Base-by-base conservation (phyloP, 2,888 invertebrate genomes). In the Mayetiola destructor region DNA sequence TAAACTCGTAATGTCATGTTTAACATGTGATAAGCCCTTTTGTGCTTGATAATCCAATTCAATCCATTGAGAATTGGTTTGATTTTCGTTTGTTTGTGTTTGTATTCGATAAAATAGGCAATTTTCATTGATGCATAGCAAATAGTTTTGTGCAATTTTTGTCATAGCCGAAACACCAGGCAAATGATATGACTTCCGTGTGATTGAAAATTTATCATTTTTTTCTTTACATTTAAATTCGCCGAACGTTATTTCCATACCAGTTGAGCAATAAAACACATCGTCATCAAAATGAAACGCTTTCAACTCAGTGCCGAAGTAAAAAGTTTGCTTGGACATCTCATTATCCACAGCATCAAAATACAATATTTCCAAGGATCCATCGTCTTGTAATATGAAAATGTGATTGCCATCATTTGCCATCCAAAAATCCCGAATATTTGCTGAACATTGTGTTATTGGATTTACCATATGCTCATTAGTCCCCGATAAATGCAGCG, bases 91-190 rank as follows among this genome's bases (percentile, higher is more conserved):
- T 32, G 6, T 6, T 21, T 56, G n/a, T 14, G 18, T 14, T 2
- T 29, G 12, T 10, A 56, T 32, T 40, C 10, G 18, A 32, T 32
- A 56, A 32, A 56, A 56, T 2, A n/a, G 23, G 4, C 40, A 23
- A 42, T 56, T 56, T 42, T 56, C 56, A 20, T 21, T 42, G 1
- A 56, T 29, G 12, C 56, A 56, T 9, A 56, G 18, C 12, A 14
- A 16, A 10, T 42, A 12, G 10, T 10, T 30, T 12, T 12, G 18
- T 29, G 18, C 18, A 29, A 56, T 20, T 12, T 27, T 30, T 3
- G 56, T 42, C 14, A 56, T 16, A 5, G 56, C 56, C 8, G 32
- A 18, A 6, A 56, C 32, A 3, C 56, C 56, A 8, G 40, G 40
- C 18, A 56, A 18, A 18, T 6, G 1, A n/a, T 29, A 27, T 3